These are phyloP conservation scores for Micrastur ruficollis DNA, from an alignment of 2,797 vertebrate species.

Conservation along the genomic window DNA sequence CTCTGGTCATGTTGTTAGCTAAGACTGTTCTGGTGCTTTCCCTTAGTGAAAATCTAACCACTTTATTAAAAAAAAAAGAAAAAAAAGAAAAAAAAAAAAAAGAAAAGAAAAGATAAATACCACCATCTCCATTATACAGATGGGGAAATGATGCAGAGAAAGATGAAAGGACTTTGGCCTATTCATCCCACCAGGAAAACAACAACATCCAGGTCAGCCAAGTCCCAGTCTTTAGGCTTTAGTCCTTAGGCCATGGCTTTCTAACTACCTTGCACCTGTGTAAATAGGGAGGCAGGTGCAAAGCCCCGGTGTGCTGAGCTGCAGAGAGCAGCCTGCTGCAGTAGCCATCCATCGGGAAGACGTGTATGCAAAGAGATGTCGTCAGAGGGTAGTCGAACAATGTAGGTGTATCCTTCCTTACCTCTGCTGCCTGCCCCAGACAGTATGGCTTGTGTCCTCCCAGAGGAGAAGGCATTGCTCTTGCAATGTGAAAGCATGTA, in stretches of 20 bases:
- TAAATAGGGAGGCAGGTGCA: conserved; percentile 43
- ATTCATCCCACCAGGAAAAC: conserved; percentile 40
- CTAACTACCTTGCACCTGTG: conserved; percentile 23
- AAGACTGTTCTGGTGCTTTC: neutral
- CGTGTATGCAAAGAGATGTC: fast-evolving
- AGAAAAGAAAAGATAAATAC: neutral
- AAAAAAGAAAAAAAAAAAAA: too few relatives aligned
- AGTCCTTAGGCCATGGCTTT: neutral
- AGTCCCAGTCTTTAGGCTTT: neutral
- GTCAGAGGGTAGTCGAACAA: neutral
- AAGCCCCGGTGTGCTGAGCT: neutral
- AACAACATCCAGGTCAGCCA: conserved; percentile 14
- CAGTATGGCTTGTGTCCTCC: neutral
- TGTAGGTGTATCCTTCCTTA: neutral
- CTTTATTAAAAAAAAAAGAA: neutral
- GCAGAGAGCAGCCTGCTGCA: neutral
- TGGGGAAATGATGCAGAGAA: conserved; percentile 30
- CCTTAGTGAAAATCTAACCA: neutral
- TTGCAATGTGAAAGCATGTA: conserved; percentile 4
- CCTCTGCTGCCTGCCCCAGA: neutral
- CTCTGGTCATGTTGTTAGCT: neutral
- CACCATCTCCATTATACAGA: neutral
- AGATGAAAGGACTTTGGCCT: conserved; percentile 26
- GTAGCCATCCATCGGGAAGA: neutral
- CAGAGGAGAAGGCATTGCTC: neutral